These are phyloP conservation scores for Astropecten irregularis DNA, from an alignment of 53 echinoderm and acorn worm genomes.

Conservation along the genomic window DNA sequence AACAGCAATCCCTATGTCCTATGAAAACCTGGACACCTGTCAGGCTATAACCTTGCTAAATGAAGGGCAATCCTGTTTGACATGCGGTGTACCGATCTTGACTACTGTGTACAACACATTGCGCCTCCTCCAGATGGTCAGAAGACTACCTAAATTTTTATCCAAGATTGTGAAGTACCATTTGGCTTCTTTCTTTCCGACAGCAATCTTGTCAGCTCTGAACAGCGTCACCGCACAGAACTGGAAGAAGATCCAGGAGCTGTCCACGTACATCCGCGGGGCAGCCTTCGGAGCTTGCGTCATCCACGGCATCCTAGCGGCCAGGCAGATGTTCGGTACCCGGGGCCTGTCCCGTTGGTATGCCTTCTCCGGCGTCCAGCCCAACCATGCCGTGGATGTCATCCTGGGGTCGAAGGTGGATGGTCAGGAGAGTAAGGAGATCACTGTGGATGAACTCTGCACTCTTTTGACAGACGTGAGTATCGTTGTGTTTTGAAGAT, in stretches of 20 bases:
- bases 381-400: slow-evolving; percentile 77
- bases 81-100: too few species aligned
- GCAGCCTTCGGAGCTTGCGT: slow-evolving; percentile 74
- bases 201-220: slow-evolving; percentile 81
- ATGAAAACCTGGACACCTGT: too few species aligned
- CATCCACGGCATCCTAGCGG: slow-evolving; percentile 77
- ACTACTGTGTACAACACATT: too few species aligned
- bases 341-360: slow-evolving; percentile 84
- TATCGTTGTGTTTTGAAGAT: neutral
- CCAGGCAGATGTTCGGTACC: slow-evolving; percentile 86
- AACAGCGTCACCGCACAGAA: slow-evolving; percentile 49
- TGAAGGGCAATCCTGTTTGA: too few species aligned
- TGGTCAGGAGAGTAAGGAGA: slow-evolving; percentile 49
- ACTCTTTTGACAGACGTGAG: slow-evolving; percentile 73
- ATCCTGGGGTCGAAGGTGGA: slow-evolving; percentile 75
- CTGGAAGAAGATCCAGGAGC: slow-evolving; percentile 66
- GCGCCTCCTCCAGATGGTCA: too few species aligned
- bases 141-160: too few species aligned
- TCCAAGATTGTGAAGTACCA: too few species aligned
- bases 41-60: too few species aligned
- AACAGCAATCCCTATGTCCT: too few species aligned
- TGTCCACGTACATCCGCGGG: slow-evolving; percentile 59
- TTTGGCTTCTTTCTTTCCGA: neutral
- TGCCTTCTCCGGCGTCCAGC: slow-evolving; percentile 72
- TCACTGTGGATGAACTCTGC: slow-evolving; percentile 58